Conservation (phyloP, 2,113 vertebrate genomes). For the Epinephelus fuscoguttatus region DNA sequence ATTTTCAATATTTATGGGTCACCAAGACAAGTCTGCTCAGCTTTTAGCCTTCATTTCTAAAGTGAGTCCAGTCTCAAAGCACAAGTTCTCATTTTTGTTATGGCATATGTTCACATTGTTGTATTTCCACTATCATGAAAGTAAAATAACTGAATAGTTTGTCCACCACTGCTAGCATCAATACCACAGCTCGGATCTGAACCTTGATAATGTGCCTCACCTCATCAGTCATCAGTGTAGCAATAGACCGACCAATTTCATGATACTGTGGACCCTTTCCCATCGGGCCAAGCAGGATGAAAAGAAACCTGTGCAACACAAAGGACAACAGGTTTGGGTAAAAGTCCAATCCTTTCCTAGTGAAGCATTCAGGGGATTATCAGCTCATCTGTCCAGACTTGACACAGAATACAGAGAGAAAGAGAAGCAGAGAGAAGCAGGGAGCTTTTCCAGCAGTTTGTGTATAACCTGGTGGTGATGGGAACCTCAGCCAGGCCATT, state of each 20-base stretch:
- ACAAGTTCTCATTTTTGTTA: background rate
- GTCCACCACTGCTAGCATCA: no score
- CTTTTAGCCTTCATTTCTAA: background rate
- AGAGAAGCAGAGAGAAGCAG: background rate
- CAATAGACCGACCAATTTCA: conserved; percentile 98
- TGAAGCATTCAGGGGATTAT: conserved; percentile 15
- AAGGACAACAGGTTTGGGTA: conserved; percentile 17
- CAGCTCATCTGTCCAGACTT: background rate
- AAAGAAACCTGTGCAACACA: conserved; percentile 91
- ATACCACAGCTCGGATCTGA: background rate
- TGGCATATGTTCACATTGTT: background rate
- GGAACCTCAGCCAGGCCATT: conserved; percentile 96
- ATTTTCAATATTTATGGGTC: background rate
- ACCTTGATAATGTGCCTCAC: conserved; percentile 77
- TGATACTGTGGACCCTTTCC: conserved; percentile 98
- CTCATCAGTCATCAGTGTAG: conserved; percentile 99
- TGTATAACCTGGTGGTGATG: conserved; percentile 92
- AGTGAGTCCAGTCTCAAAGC: background rate
- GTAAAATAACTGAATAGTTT: background rate
- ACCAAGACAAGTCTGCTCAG: background rate
- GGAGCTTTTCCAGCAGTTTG: background rate
- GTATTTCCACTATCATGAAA: no score
- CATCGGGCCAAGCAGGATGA: conserved; percentile 96
- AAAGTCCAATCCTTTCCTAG: conserved; percentile 21
- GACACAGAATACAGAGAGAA: conserved; percentile 2